A percentile compares a stretch with the other conserved stretches of the same genome.
Evolutionary conservation across 37 sponge, comb jelly and placozoan species (phyloP).

Genomic region (Tethya wilhelma): DNA sequence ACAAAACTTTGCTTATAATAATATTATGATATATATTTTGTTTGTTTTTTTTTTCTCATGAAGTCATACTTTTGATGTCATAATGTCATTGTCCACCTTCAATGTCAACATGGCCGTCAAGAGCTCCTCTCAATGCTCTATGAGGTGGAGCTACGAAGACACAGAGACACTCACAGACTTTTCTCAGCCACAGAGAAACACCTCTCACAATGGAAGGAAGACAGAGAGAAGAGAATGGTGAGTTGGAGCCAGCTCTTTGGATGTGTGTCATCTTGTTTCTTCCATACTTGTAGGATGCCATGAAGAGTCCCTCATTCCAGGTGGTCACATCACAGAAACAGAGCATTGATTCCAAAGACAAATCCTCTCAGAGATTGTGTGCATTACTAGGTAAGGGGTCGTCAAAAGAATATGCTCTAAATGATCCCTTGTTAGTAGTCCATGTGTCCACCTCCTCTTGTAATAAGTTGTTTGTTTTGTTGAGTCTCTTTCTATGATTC

Average conservation of each 20-base stretch:
- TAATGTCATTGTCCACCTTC: conserved; percentile 54
- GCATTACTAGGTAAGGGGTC: conserved; percentile 26
- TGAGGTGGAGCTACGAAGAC: conserved; percentile 66
- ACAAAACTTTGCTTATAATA: no score
- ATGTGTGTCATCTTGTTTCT: no score
- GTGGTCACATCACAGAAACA: not conserved
- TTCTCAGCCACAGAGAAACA: conserved; percentile 38
- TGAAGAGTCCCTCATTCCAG: conserved; percentile 25
- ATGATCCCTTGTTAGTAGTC: not conserved
- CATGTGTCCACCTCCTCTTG: not conserved
- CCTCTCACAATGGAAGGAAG: conserved; percentile 41
- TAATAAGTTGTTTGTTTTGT: no score
- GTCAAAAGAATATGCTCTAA: no score
- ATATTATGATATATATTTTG: not conserved
- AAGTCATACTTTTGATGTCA: not conserved
- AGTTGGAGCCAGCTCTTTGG: no score
- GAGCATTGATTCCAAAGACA: conserved; percentile 44
- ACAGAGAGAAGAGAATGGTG: conserved; percentile 31
- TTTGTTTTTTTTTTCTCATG: not conserved
- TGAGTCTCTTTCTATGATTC: no score
- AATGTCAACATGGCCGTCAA: conserved; percentile 45
- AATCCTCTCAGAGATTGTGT: conserved; percentile 15
- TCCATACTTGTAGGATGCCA: no score
- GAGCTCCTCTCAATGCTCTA: conserved; percentile 66
- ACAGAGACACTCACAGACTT: conserved; percentile 63